Conservation (phyloP, 1,140 invertebrate species). For the Eriosoma lanigerum region DNA sequence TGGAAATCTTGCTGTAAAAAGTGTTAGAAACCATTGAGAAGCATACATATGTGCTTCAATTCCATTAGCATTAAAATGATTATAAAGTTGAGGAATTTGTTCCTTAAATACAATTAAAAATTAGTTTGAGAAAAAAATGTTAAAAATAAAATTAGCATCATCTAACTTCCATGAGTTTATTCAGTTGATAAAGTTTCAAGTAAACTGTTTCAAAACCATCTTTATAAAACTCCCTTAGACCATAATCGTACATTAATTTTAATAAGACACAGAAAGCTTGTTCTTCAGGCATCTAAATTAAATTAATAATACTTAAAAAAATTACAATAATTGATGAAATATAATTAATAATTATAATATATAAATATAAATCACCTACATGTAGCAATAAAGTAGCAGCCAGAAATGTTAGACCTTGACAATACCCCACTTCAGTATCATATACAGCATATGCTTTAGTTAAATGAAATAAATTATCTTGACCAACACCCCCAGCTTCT, state of each 20-base stretch:
- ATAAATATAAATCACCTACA: constrained; percentile 64
- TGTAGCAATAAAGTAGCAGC: constrained; percentile 93
- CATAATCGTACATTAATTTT: constrained; percentile 96
- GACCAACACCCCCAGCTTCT: constrained; percentile 85
- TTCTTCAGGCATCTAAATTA: constrained; percentile 95
- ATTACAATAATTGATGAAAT: constrained; percentile 4
- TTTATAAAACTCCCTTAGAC: constrained; percentile 90
- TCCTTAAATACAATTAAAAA: constrained; percentile 64
- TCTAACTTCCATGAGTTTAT: constrained; percentile 84
- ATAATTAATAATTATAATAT: constrained; percentile 17
- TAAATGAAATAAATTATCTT: constrained; percentile 93
- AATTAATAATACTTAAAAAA: constrained; percentile 53
- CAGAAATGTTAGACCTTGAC: constrained; percentile 96
- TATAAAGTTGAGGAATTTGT: constrained; percentile 83
- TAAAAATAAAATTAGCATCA: constrained; percentile 1
- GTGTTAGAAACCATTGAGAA: constrained; percentile 98
- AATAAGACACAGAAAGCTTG: constrained; percentile 97
- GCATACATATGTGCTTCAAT: constrained; percentile 99
- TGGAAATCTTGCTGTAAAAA: constrained; percentile 98
- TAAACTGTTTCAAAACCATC: constrained; percentile 96
- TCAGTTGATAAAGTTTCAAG: constrained; percentile 93
- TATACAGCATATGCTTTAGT: constrained; percentile 96
- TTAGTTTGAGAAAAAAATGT: neutral
- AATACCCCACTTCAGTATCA: constrained; percentile 97
- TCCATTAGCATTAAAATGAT: constrained; percentile 87